These are phyloP conservation scores for Montipora sp. DNA, from an alignment of 64 coral and sea anemone species.

Conservation along the genomic window DNA sequence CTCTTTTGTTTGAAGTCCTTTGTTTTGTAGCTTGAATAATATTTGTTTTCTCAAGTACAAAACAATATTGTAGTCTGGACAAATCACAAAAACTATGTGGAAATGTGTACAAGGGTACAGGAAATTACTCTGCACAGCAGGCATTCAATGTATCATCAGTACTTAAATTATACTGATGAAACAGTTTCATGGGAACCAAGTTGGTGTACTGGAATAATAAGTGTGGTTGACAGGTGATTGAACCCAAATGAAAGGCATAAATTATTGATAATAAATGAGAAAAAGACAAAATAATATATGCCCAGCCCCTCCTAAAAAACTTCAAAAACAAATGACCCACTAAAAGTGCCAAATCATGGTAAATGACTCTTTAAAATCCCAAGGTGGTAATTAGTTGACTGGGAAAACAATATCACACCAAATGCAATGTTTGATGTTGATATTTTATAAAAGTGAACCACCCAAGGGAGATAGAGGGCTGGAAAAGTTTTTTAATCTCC, in stretches of 20 bases:
- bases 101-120: not conserved
- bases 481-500: too few species aligned
- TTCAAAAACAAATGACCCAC: not conserved
- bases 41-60: too few species aligned
- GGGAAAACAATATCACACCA: conserved; percentile 9
- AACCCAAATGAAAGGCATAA: too few species aligned
- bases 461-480: too few species aligned
- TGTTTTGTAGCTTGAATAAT: too few species aligned
- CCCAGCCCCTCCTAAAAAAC: not conserved
- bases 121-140: not conserved
- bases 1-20: too few species aligned
- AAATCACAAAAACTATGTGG: not conserved
- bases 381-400: conserved; percentile 17
- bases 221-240: too few species aligned
- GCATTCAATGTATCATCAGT: not conserved
- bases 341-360: not conserved
- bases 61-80: not conserved
- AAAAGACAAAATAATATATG: too few species aligned
- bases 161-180: too few species aligned
- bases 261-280: too few species aligned
- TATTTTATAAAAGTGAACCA: not conserved
- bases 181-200: too few species aligned
- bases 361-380: not conserved
- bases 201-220: too few species aligned
- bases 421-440: not conserved